Conservation (phyloP, 2,113 vertebrate species). For the Colaptes auratus region DNA sequence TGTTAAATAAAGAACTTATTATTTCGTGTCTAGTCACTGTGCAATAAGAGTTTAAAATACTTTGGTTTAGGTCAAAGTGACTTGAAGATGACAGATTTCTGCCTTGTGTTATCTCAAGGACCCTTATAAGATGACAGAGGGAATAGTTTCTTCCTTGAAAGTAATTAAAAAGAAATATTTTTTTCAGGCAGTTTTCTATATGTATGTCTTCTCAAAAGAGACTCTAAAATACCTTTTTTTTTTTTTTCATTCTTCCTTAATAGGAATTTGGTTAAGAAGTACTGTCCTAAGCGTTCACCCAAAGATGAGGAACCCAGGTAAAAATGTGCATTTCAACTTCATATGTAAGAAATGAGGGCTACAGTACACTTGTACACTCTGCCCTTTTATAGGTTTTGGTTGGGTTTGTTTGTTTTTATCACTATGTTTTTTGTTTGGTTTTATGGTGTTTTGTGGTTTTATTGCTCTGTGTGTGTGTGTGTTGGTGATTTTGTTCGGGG, state of each 20-base stretch:
- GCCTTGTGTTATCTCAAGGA: background rate
- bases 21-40: background rate
- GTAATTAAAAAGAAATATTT: background rate
- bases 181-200: background rate
- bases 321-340: constrained; percentile 30
- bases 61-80: background rate
- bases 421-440: background rate
- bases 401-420: background rate
- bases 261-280: constrained; percentile 97
- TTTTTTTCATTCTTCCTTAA: constrained; percentile 5
- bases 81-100: background rate
- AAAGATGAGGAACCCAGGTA: constrained; percentile 99
- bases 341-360: background rate
- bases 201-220: background rate
- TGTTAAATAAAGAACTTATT: background rate
- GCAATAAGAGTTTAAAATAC: background rate
- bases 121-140: background rate
- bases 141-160: background rate
- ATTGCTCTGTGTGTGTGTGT: too few relatives aligned
- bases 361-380: background rate
- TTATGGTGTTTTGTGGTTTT: background rate
- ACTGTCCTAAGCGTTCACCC: constrained; percentile 92
- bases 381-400: background rate
- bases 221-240: background rate
- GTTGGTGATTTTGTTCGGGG: too few relatives aligned